Percentiles rank a stretch among this genome's conserved stretches.
phyloP scores from a whole-genome alignment of 2,888 invertebrate species.

The Oegoconia quadripuncta region DNA sequence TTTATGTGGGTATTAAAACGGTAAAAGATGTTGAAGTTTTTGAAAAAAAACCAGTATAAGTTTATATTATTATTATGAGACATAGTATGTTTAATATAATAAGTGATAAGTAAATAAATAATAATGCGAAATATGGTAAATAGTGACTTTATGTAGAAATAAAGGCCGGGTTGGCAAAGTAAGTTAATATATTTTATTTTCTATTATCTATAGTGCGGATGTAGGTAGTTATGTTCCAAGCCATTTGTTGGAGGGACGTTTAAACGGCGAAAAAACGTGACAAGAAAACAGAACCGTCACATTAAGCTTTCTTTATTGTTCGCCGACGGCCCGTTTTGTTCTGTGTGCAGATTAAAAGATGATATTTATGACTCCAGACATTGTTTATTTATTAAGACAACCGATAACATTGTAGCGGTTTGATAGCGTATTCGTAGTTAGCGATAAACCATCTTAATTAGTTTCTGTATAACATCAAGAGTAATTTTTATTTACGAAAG shows the following conservation, averaged over 20 bases:
- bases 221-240: slow-evolving; percentile 53
- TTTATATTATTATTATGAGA: too few species aligned
- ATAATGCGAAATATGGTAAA: not conserved
- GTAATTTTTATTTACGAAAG: too few species aligned
- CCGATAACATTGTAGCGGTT: not conserved
- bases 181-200: slow-evolving; percentile 32
- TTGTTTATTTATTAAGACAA: slow-evolving; percentile 24
- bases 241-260: slow-evolving; percentile 65
- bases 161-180: too few species aligned
- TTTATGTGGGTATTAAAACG: too few species aligned
- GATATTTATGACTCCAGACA: slow-evolving; percentile 45
- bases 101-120: too few species aligned
- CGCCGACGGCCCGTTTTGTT: slow-evolving; percentile 51
- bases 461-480: too few species aligned
- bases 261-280: slow-evolving; percentile 71
- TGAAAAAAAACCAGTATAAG: too few species aligned
- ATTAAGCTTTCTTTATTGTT: slow-evolving; percentile 65
- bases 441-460: too few species aligned
- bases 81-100: too few species aligned
- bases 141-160: not conserved
- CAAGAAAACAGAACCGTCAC: slow-evolving; percentile 64
- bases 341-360: slow-evolving; percentile 61
- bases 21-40: too few species aligned
- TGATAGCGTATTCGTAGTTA: too few species aligned
- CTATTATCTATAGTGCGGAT: slow-evolving; percentile 45